Evolutionary conservation across 2,888 invertebrate genomes (phyloP).

Genomic region (Drosophila macrospina): DNA sequence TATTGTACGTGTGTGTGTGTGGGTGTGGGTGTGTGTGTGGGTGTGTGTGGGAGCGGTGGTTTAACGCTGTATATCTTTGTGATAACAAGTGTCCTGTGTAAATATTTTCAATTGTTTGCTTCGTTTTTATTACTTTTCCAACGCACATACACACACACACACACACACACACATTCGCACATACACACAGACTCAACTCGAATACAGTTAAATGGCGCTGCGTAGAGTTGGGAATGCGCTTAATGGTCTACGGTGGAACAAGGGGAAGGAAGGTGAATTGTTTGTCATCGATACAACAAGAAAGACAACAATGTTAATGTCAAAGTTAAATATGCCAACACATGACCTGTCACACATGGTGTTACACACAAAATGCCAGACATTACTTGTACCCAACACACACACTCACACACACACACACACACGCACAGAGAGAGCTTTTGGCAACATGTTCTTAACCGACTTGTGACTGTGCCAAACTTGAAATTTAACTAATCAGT

Average conservation of each 20-base stretch:
- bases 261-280: conserved; percentile 8
- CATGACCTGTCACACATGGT: conserved; percentile 57
- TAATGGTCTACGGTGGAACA: neutral
- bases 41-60: conserved; percentile 29
- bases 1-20: conserved; percentile 32
- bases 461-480: conserved; percentile 38
- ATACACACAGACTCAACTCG: conserved; percentile 19
- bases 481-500: conserved; percentile 63
- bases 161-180: conserved; percentile 7
- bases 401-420: conserved; percentile 24
- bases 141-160: conserved; percentile 31
- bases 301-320: conserved; percentile 62
- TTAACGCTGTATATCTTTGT: conserved; percentile 55
- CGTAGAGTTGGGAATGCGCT: conserved; percentile 4
- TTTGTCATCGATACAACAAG: conserved; percentile 56
- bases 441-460: conserved; percentile 29
- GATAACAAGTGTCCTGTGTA: conserved; percentile 82
- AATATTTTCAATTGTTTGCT: conserved; percentile 80
- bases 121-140: conserved; percentile 75
- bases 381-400: conserved; percentile 31
- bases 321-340: conserved; percentile 68
- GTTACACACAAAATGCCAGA: conserved; percentile 40
- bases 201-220: conserved; percentile 26
- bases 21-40: conserved; percentile 12
- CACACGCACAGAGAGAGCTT: conserved; percentile 27